phyloP scores from a whole-genome alignment of 1,140 invertebrate species.

The Paracyclopina nana region DNA sequence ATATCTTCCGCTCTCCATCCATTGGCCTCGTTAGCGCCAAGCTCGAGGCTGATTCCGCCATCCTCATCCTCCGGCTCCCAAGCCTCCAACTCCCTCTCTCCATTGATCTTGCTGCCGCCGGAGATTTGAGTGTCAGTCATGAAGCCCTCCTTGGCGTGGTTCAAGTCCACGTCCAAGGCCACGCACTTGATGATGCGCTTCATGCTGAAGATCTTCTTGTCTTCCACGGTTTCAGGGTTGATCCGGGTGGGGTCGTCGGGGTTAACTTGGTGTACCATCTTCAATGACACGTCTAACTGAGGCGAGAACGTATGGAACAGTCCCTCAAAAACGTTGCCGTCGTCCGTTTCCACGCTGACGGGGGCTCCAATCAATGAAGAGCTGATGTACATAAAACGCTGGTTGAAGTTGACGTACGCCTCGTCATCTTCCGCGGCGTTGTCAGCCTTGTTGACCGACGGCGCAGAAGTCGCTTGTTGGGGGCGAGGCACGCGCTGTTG shows the following conservation, averaged over 20 bases:
- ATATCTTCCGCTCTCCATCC: conserved; percentile 88
- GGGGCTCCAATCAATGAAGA: not conserved
- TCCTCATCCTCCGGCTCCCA: conserved; percentile 30
- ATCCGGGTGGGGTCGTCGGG: conserved; percentile 36
- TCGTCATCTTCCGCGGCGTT: too few species aligned
- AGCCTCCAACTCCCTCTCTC: conserved; percentile 1
- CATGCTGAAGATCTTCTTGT: conserved; percentile 64
- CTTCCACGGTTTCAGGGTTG: conserved; percentile 44
- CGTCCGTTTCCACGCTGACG: conserved; percentile 45
- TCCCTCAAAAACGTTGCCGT: conserved; percentile 59
- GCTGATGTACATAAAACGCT: too few species aligned
- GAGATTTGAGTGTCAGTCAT: conserved; percentile 19
- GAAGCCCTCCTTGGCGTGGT: conserved; percentile 48
- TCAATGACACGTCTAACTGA: conserved; percentile 58
- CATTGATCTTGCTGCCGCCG: conserved; percentile 20
- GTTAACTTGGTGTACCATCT: conserved; percentile 59
- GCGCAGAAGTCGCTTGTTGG: too few species aligned
- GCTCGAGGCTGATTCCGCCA: conserved; percentile 28
- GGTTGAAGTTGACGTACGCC: too few species aligned
- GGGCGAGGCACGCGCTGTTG: too few species aligned
- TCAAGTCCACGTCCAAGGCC: conserved; percentile 58
- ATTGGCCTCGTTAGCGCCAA: conserved; percentile 40
- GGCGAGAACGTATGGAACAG: conserved; percentile 65
- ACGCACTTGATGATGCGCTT: conserved; percentile 56
- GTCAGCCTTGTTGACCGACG: too few species aligned